A percentile compares a stretch with the other conserved stretches of the same genome.
phyloP scores from a whole-genome alignment of 2,888 invertebrate genomes.

The Apodemia mormo region DNA sequence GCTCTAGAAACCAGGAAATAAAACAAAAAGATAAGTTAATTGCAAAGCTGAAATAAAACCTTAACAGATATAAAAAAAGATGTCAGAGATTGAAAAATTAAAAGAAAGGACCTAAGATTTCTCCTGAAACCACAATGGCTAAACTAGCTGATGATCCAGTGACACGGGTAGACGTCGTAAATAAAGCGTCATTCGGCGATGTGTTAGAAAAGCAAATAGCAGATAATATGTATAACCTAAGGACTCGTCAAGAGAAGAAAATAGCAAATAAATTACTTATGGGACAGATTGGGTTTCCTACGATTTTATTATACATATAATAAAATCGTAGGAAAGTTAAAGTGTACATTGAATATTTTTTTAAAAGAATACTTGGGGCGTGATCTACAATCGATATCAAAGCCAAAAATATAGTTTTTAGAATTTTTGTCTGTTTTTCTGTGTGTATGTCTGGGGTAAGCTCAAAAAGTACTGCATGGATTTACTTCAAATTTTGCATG shows the following conservation, averaged over 20 bases:
- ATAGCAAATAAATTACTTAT: slow-evolving; percentile 25
- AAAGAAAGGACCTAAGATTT: slow-evolving; percentile 22
- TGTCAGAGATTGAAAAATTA: slow-evolving; percentile 25
- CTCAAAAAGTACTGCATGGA: too few species aligned
- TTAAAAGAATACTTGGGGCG: too few species aligned
- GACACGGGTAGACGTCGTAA: slow-evolving; percentile 26
- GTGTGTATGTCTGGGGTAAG: too few species aligned
- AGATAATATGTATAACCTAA: slow-evolving; percentile 26
- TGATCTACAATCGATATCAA: too few species aligned
- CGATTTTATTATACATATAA: too few species aligned
- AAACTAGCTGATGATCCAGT: slow-evolving; percentile 16
- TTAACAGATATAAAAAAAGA: slow-evolving; percentile 19
- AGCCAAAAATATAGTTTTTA: too few species aligned
- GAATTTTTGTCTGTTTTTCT: too few species aligned
- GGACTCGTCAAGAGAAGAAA: slow-evolving; percentile 25
- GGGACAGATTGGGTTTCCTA: slow-evolving; percentile 16
- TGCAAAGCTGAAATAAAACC: not conserved
- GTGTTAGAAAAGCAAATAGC: slow-evolving; percentile 26
- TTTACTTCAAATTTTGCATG: too few species aligned
- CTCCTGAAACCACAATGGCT: slow-evolving; percentile 23
- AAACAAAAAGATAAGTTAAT: not conserved
- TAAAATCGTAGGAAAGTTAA: too few species aligned
- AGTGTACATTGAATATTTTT: too few species aligned
- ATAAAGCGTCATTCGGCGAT: slow-evolving; percentile 27
- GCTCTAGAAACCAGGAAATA: not conserved